These are phyloP conservation scores for Boloria euphrosyne DNA, from an alignment of 2,888 invertebrate species.

Conservation along the genomic window DNA sequence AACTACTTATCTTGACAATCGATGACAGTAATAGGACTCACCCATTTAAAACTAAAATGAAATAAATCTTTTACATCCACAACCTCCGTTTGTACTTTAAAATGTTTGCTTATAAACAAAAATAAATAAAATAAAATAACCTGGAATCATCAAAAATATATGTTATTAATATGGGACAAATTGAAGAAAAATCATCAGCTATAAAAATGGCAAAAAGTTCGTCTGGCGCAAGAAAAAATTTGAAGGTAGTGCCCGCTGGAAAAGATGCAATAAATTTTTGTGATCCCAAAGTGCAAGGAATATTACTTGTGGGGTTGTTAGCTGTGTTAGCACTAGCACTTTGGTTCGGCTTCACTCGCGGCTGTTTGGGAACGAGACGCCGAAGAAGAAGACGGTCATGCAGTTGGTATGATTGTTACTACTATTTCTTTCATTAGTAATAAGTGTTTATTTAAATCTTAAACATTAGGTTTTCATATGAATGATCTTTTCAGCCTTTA, in stretches of 20 bases:
- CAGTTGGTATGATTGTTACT: constrained; percentile 18
- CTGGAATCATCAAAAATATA: constrained; percentile 13
- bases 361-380: constrained; percentile 51
- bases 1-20: too few species aligned
- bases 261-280: constrained; percentile 39
- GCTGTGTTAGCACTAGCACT: constrained; percentile 52
- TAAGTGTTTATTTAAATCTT: not conserved
- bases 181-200: constrained; percentile 45
- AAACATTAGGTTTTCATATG: not conserved
- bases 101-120: constrained; percentile 3
- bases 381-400: constrained; percentile 48
- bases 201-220: constrained; percentile 49
- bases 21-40: constrained; percentile 25
- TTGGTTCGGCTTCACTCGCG: constrained; percentile 55
- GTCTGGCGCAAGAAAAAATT: constrained; percentile 42
- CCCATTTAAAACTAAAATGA: constrained; percentile 37
- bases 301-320: constrained; percentile 51
- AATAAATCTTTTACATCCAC: constrained; percentile 36
- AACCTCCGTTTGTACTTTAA: not conserved
- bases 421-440: not conserved
- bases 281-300: constrained; percentile 56
- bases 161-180: constrained; percentile 50
- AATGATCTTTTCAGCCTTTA: constrained; percentile 14
- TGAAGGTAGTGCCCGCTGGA: constrained; percentile 9
- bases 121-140: constrained; percentile 11